Conservation (phyloP, 2,113 vertebrate species). For the Macrotus californicus region DNA sequence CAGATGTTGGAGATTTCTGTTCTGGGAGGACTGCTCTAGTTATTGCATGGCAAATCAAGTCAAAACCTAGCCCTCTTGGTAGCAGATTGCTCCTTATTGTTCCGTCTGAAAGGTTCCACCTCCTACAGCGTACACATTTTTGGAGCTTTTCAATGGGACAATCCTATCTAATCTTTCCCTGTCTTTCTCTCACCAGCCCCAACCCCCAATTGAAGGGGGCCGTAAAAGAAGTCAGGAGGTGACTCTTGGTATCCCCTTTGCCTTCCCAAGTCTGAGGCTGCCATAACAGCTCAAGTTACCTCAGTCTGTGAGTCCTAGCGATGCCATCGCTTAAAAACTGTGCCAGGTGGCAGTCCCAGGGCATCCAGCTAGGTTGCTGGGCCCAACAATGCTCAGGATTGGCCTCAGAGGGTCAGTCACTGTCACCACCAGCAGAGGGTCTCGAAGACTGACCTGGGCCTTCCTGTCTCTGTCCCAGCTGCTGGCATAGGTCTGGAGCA, state of each 20-base stretch:
- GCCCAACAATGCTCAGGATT: accelerated
- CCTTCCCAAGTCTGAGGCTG: neutral
- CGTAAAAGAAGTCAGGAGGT: neutral
- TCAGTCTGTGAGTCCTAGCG: neutral
- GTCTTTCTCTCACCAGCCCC: neutral
- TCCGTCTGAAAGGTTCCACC: neutral
- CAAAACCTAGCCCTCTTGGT: neutral
- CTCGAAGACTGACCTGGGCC: neutral
- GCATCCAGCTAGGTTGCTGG: neutral
- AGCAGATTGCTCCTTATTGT: neutral
- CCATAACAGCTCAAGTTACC: neutral
- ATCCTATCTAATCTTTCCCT: neutral
- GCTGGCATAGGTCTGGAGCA: neutral
- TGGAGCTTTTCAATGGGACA: neutral
- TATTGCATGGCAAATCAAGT: neutral
- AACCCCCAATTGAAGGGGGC: neutral
- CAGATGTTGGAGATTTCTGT: neutral
- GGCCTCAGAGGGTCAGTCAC: neutral
- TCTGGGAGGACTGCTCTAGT: neutral
- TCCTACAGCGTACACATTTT: neutral
- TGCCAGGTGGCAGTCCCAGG: neutral
- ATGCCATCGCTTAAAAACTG: neutral
- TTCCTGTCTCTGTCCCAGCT: neutral
- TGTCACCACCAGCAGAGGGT: neutral
- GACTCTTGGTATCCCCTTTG: neutral